phyloP scores from a whole-genome alignment of 2,797 vertebrate genomes.

The Numenius phaeopus region DNA sequence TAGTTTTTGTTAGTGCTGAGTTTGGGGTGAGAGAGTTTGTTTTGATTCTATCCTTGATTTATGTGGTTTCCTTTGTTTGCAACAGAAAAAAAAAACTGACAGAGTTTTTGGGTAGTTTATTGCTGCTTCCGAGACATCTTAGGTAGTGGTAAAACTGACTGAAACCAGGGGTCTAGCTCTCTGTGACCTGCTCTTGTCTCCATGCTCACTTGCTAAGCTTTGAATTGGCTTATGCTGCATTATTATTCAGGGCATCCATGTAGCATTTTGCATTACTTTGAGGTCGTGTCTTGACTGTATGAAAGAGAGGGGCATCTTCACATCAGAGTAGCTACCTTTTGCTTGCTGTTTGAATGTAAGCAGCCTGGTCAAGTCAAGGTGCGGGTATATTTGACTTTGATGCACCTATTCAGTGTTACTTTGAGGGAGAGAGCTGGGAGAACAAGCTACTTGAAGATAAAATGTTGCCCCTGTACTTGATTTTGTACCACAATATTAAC shows the following conservation, averaged over 20 bases:
- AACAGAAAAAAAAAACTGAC: not conserved
- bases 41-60: not conserved
- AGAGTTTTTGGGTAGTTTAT: not conserved
- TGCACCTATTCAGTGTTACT: not conserved
- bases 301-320: not conserved
- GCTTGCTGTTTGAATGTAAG: not conserved
- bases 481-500: not conserved
- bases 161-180: not conserved
- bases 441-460: not conserved
- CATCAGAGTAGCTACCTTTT: not conserved
- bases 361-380: not conserved
- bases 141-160: not conserved
- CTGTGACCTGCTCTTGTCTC: not conserved
- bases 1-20: not conserved
- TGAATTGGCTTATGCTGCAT: fast-evolving
- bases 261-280: not conserved
- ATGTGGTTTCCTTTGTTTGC: not conserved
- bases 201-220: fast-evolving
- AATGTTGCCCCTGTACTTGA: not conserved
- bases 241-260: not conserved
- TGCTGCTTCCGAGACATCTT: not conserved
- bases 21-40: not conserved
- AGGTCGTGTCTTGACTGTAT: not conserved
- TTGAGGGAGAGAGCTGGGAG: not conserved
- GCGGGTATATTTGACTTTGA: not conserved